Evolutionary conservation across 2,888 invertebrate genomes (phyloP), one percentile per base, ranked within the genome.

Genomic region (Andricus curvator): DNA sequence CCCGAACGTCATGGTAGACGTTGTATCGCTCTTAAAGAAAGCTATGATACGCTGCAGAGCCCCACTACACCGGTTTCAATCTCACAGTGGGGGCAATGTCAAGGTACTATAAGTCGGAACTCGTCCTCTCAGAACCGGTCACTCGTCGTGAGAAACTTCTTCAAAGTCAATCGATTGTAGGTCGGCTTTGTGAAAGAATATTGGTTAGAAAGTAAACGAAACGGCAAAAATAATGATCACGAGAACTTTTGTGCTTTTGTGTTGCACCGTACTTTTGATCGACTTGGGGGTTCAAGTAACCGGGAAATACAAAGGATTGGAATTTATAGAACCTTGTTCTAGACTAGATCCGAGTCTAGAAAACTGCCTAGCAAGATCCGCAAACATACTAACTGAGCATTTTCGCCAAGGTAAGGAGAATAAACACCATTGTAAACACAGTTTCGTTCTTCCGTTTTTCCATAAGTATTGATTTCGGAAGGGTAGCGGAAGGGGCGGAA

Each of bases 321-420:
- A 97, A 90, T 97, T 96, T 90, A 93, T 97, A 64, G 96, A 96
- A 51, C 95, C 95, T 84, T 97, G 97, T 89, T 95, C 95, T n/a
- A 94, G 94, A 85, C 93, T 93, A 82, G 96, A 97, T 89, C 83
- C 83, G 8, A 83, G 82, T 17, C 94, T 97, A 15, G 97, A 97
- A 89, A 94, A 94, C 22, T 97, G 97, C 87, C 93, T 97, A 64
- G 94, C 95, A 78, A 95, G 95, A 84, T 96, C 96, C 81, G 96
- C 96, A 85, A 97, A 97, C 91, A 94, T 94, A 78, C 94, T 97
- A 80, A 94, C 96, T 11, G 95, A 95, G 79, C 95, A 95, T 88
- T 94, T 97, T 88, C 95, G 95, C 82, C 93, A 95, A 82, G 97
- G 97, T 85, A 95, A 97, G 84, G 70, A 17, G 17, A 48, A 48